Evolutionary conservation across 2,888 invertebrate species (phyloP), one percentile per base, ranked within the genome.

Genomic region (Sarcophaga caerulescens): DNA sequence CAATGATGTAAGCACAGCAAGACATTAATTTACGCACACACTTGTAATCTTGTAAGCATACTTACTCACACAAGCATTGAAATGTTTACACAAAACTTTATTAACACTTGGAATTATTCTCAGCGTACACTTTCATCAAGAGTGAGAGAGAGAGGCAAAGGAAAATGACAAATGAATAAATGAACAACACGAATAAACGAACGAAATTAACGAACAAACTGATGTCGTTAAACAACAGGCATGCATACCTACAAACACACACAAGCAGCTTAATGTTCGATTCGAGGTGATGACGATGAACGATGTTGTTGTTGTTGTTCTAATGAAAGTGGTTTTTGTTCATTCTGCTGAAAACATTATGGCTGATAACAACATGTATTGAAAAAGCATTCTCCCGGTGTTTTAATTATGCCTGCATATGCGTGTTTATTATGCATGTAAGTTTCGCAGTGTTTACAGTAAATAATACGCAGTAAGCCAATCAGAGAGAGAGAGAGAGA

Each of bases 91-190:
- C 21, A 19, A 77, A 70, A 62, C 47, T 23, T 62, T 70, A 78
- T 70, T 70, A 70, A 70, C 70, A 78, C 62, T 78, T 70, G 78
- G 47, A 52, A 69, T 63, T 70, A 70, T 78, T 69, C 60, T 35
- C 62, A 70, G 47, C 62, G 52, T 69, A 59, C 21, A 62, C 52
- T 35, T 12, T 45, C 5, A 17, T 10, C 19, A 71, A 59, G 35
- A 35, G 17, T 14, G 52, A 52, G 52, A 52, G 35, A 0, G 10
- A 1, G 14, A 47, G 14, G 52, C 1, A 17, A 52, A 3, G 52
- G 17, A 52, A 17, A 17, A 52, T 5, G 17, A 52, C 12, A 52
- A 52, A 17, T 52, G 12, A 52, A 52, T 52, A 52, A 52, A 52
- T 14, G 4, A 52, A 52, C 52, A 17, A 14, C 2, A 3, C 52